phyloP scores from a whole-genome alignment of 2,888 invertebrate species.

The Hydropsyche betteni region DNA sequence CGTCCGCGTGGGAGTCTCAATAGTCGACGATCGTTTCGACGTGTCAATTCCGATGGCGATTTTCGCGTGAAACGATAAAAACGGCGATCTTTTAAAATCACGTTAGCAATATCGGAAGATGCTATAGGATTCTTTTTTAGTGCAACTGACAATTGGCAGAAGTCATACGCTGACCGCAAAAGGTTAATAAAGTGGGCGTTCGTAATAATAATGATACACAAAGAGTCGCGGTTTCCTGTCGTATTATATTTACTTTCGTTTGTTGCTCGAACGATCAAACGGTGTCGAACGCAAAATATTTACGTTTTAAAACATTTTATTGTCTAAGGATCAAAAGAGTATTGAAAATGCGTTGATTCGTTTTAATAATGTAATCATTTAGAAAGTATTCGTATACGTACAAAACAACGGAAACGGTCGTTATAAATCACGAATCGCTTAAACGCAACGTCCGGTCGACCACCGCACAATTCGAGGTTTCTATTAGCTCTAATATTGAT shows the following conservation, averaged over 20 bases:
- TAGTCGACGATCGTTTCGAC: neutral
- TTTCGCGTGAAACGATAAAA: no score
- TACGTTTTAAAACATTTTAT: no score
- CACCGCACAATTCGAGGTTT: slow-evolving; percentile 2
- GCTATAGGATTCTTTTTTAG: no score
- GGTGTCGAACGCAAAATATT: neutral
- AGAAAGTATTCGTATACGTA: slow-evolving; percentile 3
- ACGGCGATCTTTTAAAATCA: no score
- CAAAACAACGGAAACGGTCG: slow-evolving; percentile 22
- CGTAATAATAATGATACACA: slow-evolving; percentile 38
- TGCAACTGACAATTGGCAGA: no score
- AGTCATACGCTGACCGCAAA: no score
- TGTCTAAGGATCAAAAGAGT: no score
- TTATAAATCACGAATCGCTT: slow-evolving; percentile 28
- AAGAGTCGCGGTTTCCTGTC: slow-evolving; percentile 41
- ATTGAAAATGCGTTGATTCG: no score
- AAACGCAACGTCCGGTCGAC: slow-evolving; percentile 23
- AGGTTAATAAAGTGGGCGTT: slow-evolving; percentile 44
- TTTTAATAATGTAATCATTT: slow-evolving; percentile 9
- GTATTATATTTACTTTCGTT: no score
- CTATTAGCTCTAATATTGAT: slow-evolving; percentile 6
- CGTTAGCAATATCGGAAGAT: no score
- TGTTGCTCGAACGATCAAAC: neutral
- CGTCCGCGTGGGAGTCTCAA: slow-evolving; percentile 16
- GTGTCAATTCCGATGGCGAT: no score